A percentile compares a stretch with the other conserved stretches of the same genome.
Conservation (phyloP, 1,140 invertebrate genomes). For the Penaeus chinensis region DNA sequence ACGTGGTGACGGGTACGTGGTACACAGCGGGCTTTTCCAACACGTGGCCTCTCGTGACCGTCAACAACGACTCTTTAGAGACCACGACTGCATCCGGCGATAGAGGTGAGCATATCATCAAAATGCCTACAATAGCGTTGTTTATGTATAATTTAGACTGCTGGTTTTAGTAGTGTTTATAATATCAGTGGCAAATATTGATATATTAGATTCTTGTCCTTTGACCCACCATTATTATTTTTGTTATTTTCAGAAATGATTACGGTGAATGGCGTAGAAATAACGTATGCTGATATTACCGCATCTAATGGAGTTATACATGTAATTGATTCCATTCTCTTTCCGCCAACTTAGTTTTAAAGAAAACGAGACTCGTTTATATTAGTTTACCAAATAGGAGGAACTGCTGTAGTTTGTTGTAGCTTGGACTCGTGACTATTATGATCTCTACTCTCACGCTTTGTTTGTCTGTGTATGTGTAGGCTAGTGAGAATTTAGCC, state of each 20-base stretch:
- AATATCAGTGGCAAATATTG: neutral
- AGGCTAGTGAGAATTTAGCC: too few species aligned
- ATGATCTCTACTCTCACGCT: too few species aligned
- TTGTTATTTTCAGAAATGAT: slow-evolving; percentile 22
- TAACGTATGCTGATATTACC: slow-evolving; percentile 49
- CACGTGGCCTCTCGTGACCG: slow-evolving; percentile 47
- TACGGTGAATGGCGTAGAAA: slow-evolving; percentile 29
- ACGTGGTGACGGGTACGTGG: slow-evolving; percentile 46
- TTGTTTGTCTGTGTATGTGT: too few species aligned
- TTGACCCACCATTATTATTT: neutral
- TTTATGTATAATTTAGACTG: too few species aligned
- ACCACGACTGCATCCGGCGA: neutral
- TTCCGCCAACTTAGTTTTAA: slow-evolving; percentile 39
- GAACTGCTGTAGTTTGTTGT: neutral
- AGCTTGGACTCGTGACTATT: too few species aligned
- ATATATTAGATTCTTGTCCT: neutral
- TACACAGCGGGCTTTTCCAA: slow-evolving; percentile 50
- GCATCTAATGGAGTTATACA: slow-evolving; percentile 47
- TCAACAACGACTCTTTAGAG: slow-evolving; percentile 16
- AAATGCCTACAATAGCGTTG: too few species aligned
- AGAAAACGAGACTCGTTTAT: neutral
- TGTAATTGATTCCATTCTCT: slow-evolving; percentile 48
- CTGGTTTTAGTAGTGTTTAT: neutral
- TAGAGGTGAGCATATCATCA: slow-evolving; percentile 19
- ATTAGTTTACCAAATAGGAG: neutral